phyloP scores from a whole-genome alignment of 2,888 invertebrate genomes.

The Synergus itoensis region DNA sequence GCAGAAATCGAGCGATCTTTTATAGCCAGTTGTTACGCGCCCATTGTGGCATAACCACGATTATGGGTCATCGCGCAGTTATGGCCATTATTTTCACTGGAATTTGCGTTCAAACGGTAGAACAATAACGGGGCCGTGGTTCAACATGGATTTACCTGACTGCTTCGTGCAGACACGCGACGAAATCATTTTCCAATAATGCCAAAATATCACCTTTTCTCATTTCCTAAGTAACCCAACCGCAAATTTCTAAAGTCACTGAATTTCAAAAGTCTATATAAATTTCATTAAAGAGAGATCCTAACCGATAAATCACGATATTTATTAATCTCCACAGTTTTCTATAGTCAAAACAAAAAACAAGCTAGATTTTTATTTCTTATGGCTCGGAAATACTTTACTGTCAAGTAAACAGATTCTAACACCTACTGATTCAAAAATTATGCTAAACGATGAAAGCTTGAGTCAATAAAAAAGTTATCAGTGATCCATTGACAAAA shows the following conservation, averaged over 20 bases:
- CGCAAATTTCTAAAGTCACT: neutral
- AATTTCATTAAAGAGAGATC: neutral
- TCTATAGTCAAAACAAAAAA: neutral
- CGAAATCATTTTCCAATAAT: neutral
- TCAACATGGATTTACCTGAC: constrained; percentile 11
- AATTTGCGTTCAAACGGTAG: constrained; percentile 28
- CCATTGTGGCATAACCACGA: constrained; percentile 36
- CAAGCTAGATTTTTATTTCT: neutral
- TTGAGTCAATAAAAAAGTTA: neutral
- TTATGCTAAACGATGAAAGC: constrained; percentile 12
- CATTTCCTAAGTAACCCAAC: neutral
- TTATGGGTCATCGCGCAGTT: constrained; percentile 35
- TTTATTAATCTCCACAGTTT: neutral
- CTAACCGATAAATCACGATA: neutral
- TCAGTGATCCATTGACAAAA: neutral
- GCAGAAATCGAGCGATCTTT: constrained; percentile 44
- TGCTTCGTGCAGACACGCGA: constrained; percentile 18
- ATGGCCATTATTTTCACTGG: constrained; percentile 30
- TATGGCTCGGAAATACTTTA: neutral
- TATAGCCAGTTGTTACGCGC: constrained; percentile 47
- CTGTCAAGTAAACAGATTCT: neutral
- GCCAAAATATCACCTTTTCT: constrained; percentile 6
- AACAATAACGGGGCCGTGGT: constrained; percentile 21
- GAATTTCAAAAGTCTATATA: neutral
- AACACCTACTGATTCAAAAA: neutral